A percentile compares a stretch with the other conserved stretches of the same genome.
phyloP scores from a whole-genome alignment of 2,888 invertebrate species.

The Trissolcus brochymenae region DNA sequence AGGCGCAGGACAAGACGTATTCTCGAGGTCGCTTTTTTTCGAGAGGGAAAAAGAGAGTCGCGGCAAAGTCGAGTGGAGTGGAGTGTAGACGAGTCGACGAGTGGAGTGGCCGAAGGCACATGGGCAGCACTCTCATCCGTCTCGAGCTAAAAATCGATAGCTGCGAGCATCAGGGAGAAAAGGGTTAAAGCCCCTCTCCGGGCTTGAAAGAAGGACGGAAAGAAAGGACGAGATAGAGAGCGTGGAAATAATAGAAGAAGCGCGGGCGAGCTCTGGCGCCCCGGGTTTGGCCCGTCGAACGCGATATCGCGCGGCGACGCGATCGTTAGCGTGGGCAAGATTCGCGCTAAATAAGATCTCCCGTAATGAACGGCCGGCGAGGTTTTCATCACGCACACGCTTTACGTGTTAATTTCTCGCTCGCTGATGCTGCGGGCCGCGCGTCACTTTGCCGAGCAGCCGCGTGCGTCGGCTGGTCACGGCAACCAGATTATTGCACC shows the following conservation, averaged over 20 bases:
- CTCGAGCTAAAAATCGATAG: conserved; percentile 75
- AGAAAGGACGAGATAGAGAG: conserved; percentile 51
- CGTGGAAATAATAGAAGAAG: conserved; percentile 42
- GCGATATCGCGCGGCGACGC: conserved; percentile 57
- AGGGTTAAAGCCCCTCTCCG: conserved; percentile 73
- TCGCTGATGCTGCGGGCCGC: conserved; percentile 22
- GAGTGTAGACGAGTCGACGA: conserved; percentile 64
- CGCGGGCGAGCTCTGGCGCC: conserved; percentile 53
- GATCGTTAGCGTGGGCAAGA: conserved; percentile 45
- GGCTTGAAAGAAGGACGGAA: conserved; percentile 57
- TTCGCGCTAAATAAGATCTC: conserved; percentile 44
- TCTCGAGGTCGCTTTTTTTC: conserved; percentile 50
- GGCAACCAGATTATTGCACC: conserved; percentile 45
- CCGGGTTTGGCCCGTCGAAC: conserved; percentile 42
- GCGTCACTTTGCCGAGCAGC: conserved; percentile 17
- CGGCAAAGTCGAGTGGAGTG: conserved; percentile 68
- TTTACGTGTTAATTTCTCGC: conserved; percentile 43
- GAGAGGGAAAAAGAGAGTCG: conserved; percentile 62
- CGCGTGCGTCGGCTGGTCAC: conserved; percentile 36
- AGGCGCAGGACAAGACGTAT: conserved; percentile 47
- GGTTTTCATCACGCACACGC: conserved; percentile 48
- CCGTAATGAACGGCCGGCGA: conserved; percentile 32
- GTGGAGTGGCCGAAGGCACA: conserved; percentile 71
- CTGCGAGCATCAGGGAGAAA: conserved; percentile 68
- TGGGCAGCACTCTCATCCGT: conserved; percentile 65